These are phyloP conservation scores for Syrmaticus mikado DNA, from an alignment of 2,113 vertebrate genomes.

Conservation along the genomic window DNA sequence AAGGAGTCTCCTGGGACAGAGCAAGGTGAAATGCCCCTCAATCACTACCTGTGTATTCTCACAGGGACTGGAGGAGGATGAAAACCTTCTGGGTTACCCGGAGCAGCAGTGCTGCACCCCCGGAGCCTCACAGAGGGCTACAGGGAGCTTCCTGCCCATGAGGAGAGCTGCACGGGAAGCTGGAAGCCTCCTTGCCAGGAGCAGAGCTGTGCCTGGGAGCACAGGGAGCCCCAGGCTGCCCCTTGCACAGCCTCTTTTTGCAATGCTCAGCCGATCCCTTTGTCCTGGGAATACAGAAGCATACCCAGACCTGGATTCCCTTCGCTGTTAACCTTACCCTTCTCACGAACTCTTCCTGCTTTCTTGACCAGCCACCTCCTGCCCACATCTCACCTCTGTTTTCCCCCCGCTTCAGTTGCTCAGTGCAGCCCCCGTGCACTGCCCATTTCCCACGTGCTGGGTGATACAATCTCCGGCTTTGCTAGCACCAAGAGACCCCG, in stretches of 20 bases:
- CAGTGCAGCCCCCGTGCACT: not conserved
- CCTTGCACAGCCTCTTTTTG: conserved; percentile 18
- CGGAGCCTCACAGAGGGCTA: not conserved
- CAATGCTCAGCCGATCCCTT: conserved; percentile 45
- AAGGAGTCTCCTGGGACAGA: not conserved
- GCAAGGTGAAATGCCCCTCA: conserved; percentile 26
- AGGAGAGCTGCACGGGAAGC: not conserved
- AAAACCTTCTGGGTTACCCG: not conserved
- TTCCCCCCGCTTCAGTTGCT: not conserved
- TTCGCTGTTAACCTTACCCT: not conserved
- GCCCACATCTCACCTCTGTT: not conserved
- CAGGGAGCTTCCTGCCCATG: not conserved
- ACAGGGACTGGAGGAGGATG: not conserved
- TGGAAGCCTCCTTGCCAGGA: not conserved
- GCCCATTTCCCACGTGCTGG: not conserved
- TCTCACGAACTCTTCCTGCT: not conserved
- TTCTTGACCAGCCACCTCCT: not conserved
- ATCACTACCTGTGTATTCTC: not conserved
- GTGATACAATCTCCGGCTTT: not conserved
- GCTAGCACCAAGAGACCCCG: not conserved
- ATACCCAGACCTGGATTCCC: not conserved
- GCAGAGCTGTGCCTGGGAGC: not conserved
- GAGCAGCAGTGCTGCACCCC: not conserved
- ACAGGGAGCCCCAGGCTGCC: conserved; percentile 24
- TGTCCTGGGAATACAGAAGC: not conserved